These are phyloP conservation scores for Dilophus febrilis DNA, from an alignment of 2,888 invertebrate species.

Conservation along the genomic window DNA sequence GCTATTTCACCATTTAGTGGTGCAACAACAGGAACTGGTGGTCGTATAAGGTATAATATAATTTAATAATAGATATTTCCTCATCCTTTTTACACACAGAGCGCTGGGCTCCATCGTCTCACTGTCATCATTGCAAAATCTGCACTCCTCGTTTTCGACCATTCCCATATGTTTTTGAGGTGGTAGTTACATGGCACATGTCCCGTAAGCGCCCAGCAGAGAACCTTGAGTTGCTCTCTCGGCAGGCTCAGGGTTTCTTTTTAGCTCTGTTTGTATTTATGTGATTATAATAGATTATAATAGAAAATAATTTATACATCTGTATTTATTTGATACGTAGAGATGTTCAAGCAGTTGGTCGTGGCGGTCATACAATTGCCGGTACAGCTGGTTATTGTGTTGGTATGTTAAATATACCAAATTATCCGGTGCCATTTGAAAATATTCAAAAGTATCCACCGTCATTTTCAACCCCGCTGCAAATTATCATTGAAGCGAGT, in stretches of 20 bases:
- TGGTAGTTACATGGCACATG: too few relatives aligned
- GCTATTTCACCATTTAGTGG: conserved; percentile 96
- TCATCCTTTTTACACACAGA: too few relatives aligned
- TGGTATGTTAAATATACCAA: conserved; percentile 80
- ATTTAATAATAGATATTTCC: not conserved
- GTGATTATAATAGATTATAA: too few relatives aligned
- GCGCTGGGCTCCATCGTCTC: too few relatives aligned
- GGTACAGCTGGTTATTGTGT: conserved; percentile 95
- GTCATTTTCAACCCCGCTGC: conserved; percentile 78
- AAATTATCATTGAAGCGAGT: conserved; percentile 87
- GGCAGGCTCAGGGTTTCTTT: too few relatives aligned
- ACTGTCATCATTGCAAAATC: too few relatives aligned
- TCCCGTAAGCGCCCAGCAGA: too few relatives aligned
- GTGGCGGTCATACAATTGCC: conserved; percentile 86
- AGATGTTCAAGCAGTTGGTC: conserved; percentile 88
- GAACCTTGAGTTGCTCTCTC: too few relatives aligned
- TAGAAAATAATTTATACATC: not conserved
- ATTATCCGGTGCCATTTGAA: conserved; percentile 77
- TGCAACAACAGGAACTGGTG: conserved; percentile 95
- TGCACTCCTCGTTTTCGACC: too few relatives aligned
- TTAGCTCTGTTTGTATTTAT: too few relatives aligned
- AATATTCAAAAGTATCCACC: conserved; percentile 53
- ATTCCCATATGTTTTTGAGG: too few relatives aligned
- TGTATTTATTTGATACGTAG: conserved; percentile 25
- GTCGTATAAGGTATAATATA: conserved; percentile 45